Evolutionary conservation across 2,888 invertebrate species (phyloP), one percentile per base, ranked within the genome.

Genomic region (Chrysina gloriosa): DNA sequence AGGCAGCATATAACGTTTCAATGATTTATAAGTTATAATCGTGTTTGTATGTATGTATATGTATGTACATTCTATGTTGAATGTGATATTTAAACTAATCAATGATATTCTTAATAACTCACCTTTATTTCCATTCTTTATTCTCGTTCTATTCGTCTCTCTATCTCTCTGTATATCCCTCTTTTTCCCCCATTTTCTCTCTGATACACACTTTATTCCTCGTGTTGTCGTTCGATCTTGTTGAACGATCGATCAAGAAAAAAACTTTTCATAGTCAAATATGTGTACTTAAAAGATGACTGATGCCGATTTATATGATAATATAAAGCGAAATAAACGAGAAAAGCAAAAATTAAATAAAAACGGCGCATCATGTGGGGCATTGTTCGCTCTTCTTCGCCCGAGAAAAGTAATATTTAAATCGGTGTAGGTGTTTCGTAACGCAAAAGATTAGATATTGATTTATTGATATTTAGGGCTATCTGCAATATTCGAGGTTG

Each of bases 1-100:
- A 29, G 64, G 64, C 64, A 64, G 64, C 64, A 25, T 50, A 27
- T 29, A 52, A 52, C n/a, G n/a, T n/a, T n/a, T n/a, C n/a, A n/a
- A 42, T 42, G 19, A 42, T 42, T 11, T 19, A 2, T 14, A 14
- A 7, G 14, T 19, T 2, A 5, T 14, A 42, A 7, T 42, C 2
- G 19, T 52, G 23, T 31, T 52, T 14, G 27, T 52, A 21, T 50
- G 23, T 36, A 31, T 34, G 23, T 25, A 19, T 42, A 6, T 64
- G 21, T 42, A 7, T 21, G 14, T 64, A 64, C 36, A 34, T 64
- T 50, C 56, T 45, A 29, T 56, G 56, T 66, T 54, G 39, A 39
- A 52, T 45, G 54, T 65, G 65, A 65, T 65, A 65, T 65, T 52
- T 65, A 54, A 36, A 23, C 21, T 36, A 25, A 11, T 23, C n/a